These are phyloP conservation scores for Syngnathus scovelli DNA, from an alignment of 2,113 vertebrate species.

Conservation along the genomic window DNA sequence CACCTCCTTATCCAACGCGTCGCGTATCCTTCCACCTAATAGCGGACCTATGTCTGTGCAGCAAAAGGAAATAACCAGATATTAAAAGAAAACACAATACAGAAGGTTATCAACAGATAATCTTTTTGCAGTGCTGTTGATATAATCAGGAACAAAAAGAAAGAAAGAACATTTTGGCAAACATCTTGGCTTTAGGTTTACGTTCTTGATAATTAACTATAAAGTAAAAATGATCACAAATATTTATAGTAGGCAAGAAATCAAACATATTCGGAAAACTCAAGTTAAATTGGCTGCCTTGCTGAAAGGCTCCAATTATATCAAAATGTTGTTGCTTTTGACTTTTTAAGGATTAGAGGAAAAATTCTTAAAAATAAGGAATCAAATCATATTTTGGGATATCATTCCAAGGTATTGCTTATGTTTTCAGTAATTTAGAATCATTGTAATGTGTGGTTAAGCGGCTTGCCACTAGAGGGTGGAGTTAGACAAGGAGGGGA, in stretches of 20 bases:
- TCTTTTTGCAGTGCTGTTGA: conserved; percentile 2
- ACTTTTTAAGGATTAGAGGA: no score
- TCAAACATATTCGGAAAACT: no score
- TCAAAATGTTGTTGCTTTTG: no score
- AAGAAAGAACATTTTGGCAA: neutral
- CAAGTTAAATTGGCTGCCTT: no score
- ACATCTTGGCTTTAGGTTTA: neutral
- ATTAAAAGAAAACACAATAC: neutral
- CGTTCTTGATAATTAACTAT: no score
- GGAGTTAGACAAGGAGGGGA: conserved; percentile 35
- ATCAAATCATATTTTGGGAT: no score
- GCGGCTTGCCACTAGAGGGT: neutral
- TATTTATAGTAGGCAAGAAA: no score
- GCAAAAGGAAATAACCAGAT: neutral
- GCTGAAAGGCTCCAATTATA: no score
- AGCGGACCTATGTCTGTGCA: conserved; percentile 78
- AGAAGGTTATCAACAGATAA: neutral
- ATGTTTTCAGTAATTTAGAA: no score
- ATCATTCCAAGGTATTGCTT: no score
- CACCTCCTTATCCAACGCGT: conserved; percentile 76
- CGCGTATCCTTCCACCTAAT: conserved; percentile 78
- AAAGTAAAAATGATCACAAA: no score
- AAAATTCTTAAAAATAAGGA: no score
- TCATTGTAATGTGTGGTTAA: neutral
- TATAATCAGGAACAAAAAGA: conserved; percentile 24